These are phyloP conservation scores for Rutpela maculata DNA, from an alignment of 2,888 invertebrate species.

Conservation along the genomic window DNA sequence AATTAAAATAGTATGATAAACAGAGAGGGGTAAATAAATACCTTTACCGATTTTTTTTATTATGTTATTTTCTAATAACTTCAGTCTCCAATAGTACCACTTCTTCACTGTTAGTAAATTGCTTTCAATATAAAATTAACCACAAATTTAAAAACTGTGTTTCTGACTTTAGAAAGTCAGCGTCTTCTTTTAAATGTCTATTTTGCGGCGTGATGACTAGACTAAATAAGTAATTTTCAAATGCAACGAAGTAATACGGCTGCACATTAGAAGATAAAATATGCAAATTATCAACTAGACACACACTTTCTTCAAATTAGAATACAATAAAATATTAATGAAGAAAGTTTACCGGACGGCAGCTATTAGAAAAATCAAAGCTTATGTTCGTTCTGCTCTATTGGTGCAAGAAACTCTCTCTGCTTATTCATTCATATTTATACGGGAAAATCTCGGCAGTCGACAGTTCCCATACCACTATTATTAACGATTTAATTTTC, in stretches of 20 bases:
- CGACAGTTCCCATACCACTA: not conserved
- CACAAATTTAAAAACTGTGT: too few species aligned
- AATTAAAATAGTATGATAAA: too few species aligned
- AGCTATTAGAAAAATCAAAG: slow-evolving; percentile 15
- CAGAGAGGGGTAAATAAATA: too few species aligned
- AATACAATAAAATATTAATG: slow-evolving; percentile 31
- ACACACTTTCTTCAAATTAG: slow-evolving; percentile 27
- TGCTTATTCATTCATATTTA: slow-evolving; percentile 14
- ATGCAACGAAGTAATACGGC: not conserved
- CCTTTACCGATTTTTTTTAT: too few species aligned
- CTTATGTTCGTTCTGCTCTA: slow-evolving; percentile 27
- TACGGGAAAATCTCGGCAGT: not conserved
- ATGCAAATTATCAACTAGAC: not conserved
- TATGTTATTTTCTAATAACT: too few species aligned
- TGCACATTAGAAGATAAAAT: not conserved
- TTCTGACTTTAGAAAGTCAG: too few species aligned
- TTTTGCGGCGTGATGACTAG: too few species aligned
- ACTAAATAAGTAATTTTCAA: not conserved
- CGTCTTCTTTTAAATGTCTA: too few species aligned
- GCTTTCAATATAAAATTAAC: too few species aligned
- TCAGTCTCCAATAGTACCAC: too few species aligned
- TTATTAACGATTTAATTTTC: not conserved
- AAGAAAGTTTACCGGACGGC: slow-evolving; percentile 24
- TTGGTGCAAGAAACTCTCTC: slow-evolving; percentile 24
- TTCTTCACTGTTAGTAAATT: too few species aligned